A percentile compares a stretch with the other conserved stretches of the same genome.
phyloP scores from a whole-genome alignment of 1,140 invertebrate species.

The Sarcophaga peregrina region DNA sequence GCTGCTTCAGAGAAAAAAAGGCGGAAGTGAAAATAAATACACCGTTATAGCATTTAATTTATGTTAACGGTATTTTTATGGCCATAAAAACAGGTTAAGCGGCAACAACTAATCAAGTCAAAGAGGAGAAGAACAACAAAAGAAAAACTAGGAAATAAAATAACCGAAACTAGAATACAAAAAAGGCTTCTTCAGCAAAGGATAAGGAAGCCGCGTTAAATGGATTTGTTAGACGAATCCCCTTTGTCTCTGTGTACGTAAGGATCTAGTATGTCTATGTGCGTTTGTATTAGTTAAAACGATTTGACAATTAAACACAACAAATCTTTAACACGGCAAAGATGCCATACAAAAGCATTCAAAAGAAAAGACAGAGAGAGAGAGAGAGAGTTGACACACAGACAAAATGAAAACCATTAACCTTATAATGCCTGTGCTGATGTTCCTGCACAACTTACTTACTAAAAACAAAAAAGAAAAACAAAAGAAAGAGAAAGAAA shows the following conservation, averaged over 20 bases:
- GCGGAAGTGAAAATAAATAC: too few relatives aligned
- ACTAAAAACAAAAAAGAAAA: too few relatives aligned
- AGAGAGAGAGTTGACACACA: too few relatives aligned
- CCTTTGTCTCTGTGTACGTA: too few relatives aligned
- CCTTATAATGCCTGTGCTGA: not conserved
- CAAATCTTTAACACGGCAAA: not conserved
- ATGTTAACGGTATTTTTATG: constrained; percentile 10
- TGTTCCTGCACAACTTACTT: too few relatives aligned
- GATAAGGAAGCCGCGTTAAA: constrained; percentile 21
- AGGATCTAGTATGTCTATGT: too few relatives aligned
- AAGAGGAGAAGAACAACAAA: not conserved
- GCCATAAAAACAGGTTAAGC: not conserved
- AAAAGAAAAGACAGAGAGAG: not conserved
- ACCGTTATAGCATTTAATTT: not conserved
- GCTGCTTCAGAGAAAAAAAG: not conserved
- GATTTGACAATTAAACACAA: constrained; percentile 16
- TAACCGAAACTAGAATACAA: not conserved
- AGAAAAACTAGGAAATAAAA: not conserved
- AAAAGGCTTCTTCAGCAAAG: not conserved
- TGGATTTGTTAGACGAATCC: not conserved
- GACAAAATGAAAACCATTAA: not conserved
- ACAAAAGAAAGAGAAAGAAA: too few relatives aligned
- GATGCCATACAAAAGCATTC: not conserved
- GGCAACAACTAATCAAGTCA: not conserved
- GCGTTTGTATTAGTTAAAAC: not conserved